Percentiles rank a stretch among this genome's conserved stretches.
These are phyloP conservation scores for Drosophila saltans DNA, from an alignment of 1,140 invertebrate genomes.

Conservation along the genomic window DNA sequence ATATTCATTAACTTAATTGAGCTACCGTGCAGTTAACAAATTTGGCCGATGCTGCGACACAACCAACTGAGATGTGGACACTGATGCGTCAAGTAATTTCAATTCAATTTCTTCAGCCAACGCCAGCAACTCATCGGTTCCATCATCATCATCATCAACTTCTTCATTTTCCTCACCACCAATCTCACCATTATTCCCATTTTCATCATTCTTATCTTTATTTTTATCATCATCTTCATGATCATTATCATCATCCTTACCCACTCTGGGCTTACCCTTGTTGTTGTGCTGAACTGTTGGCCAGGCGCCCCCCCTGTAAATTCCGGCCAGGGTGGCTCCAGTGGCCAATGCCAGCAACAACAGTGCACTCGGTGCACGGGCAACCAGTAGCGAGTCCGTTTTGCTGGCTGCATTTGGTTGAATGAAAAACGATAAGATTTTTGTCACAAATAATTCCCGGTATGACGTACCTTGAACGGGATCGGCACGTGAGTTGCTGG, in stretches of 20 bases:
- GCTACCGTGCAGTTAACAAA: slow-evolving; percentile 66
- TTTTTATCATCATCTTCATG: slow-evolving; percentile 1
- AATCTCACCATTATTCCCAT: background rate
- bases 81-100: background rate
- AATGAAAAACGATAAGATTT: slow-evolving; percentile 83
- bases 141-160: slow-evolving; percentile 22
- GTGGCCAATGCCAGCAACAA: slow-evolving; percentile 60
- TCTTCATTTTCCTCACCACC: background rate
- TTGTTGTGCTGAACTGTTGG: slow-evolving; percentile 26
- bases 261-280: slow-evolving; percentile 35
- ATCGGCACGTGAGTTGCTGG: slow-evolving; percentile 84
- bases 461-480: slow-evolving; percentile 85
- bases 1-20: slow-evolving; percentile 54
- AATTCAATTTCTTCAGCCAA: slow-evolving; percentile 9
- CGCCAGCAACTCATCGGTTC: slow-evolving; percentile 20
- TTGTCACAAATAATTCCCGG: slow-evolving; percentile 83
- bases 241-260: background rate
- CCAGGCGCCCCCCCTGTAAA: background rate
- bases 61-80: slow-evolving; percentile 7
- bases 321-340: slow-evolving; percentile 57
- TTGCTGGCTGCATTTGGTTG: slow-evolving; percentile 82
- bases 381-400: slow-evolving; percentile 63
- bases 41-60: slow-evolving; percentile 31
- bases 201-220: background rate
- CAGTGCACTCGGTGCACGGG: slow-evolving; percentile 56